phyloP scores from a whole-genome alignment of 2,797 vertebrate species.

The Leptatherina wallacei region DNA sequence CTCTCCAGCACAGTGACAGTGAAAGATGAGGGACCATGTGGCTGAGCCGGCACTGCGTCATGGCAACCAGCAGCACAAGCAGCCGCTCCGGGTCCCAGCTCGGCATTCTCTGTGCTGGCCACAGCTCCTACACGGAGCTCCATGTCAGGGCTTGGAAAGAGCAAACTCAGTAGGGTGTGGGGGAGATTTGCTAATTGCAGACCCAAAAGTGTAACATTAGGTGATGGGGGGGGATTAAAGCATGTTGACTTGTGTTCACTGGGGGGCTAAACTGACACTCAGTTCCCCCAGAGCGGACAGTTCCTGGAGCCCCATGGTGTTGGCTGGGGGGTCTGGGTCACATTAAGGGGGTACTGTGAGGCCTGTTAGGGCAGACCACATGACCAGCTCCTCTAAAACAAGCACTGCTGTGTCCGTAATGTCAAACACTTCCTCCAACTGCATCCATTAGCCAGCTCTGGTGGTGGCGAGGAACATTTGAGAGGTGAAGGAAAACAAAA shows the following conservation, averaged over 20 bases:
- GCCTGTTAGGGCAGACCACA: conserved; percentile 65
- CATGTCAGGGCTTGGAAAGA: conserved; percentile 34
- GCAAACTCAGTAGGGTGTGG: conserved; percentile 42
- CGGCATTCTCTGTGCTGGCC: conserved; percentile 6
- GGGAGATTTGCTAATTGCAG: conserved; percentile 76
- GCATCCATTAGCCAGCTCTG: conserved; percentile 71
- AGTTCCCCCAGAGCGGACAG: conserved; percentile 72
- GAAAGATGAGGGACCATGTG: conserved; percentile 82
- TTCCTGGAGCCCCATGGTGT: conserved; percentile 75
- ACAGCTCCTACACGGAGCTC: conserved; percentile 34
- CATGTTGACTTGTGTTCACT: conserved; percentile 82
- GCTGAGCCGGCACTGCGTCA: conserved; percentile 54
- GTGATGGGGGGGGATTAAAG: conserved; percentile 80
- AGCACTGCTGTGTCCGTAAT: conserved; percentile 79
- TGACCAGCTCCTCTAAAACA: conserved; percentile 78
- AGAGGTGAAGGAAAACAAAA: conserved; percentile 72
- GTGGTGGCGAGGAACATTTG: conserved; percentile 66
- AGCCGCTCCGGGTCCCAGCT: conserved; percentile 32
- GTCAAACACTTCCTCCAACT: conserved; percentile 81
- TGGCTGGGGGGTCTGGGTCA: conserved; percentile 73
- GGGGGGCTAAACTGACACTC: conserved; percentile 78
- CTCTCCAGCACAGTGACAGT: conserved; percentile 77
- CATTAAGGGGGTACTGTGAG: conserved; percentile 72
- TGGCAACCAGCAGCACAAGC: conserved; percentile 50
- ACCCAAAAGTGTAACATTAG: conserved; percentile 81